Conservation (phyloP, 2,113 vertebrate genomes). For the Donacobius atricapilla region DNA sequence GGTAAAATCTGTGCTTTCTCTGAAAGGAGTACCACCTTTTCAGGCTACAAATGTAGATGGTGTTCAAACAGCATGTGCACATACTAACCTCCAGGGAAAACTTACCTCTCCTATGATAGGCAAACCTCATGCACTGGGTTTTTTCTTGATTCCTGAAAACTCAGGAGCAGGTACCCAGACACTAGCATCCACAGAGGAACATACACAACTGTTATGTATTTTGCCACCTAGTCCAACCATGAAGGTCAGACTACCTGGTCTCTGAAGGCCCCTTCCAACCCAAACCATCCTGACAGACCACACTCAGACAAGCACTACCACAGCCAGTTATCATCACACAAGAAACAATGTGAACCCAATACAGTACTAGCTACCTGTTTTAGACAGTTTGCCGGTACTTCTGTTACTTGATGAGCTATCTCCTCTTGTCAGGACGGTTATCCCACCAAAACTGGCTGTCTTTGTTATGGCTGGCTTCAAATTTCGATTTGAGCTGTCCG, state of each 20-base stretch:
- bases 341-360: conserved; percentile 6
- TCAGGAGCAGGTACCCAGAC: not conserved
- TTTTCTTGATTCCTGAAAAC: not conserved
- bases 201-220: not conserved
- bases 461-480: conserved; percentile 81
- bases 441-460: conserved; percentile 82
- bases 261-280: not conserved
- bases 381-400: conserved; percentile 82
- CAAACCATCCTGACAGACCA: not conserved
- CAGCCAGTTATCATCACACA: not conserved
- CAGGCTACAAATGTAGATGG: not conserved
- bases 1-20: not conserved
- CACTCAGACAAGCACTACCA: not conserved
- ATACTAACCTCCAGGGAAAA: not conserved
- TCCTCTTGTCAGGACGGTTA: conserved; percentile 79
- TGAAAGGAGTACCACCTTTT: not conserved
- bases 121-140: not conserved
- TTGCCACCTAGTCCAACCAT: not conserved
- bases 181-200: accelerated
- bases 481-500: conserved; percentile 86
- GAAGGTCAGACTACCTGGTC: not conserved
- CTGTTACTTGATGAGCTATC: conserved; percentile 79
- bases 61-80: accelerated
- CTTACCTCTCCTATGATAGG: not conserved
- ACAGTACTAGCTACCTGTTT: conserved; percentile 81